Base-by-base conservation (phyloP, 2,113 vertebrate species). In the Excalfactoria chinensis region DNA sequence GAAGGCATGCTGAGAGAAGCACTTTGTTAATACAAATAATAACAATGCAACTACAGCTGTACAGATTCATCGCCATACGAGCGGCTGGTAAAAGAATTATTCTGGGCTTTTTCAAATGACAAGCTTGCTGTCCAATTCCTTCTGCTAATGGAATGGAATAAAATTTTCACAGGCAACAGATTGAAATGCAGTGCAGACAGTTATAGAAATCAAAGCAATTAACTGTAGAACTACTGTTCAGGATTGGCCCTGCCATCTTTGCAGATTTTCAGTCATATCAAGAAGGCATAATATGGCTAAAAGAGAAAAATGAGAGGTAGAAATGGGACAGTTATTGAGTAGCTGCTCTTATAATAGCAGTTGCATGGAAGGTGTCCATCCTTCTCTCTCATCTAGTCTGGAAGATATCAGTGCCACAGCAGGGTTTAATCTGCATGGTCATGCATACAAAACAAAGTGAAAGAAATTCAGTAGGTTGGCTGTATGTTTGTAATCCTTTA, bases 1-100 rank as follows among this genome's bases (percentile, higher is more conserved):
- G 30, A 23, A 67, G 64, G 64, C 64, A 44, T 67, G 25, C 23
- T 84, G 73, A 35, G 66, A 37, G 64, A 48, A 79, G n/a, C 40
- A 21, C 63, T 76, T 79, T 16, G 10, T 3, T 30, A 66, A 69
- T 23, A 18, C 22, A 75, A 79, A n/a, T 68, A 48, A 3, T 30
- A 84, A 53, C 12, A 72, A 35, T 49, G 34, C 14, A 53, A 1
- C n/a, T 41, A 3, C 8, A 51, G 44, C 68, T 63, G 60, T 69
- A 12, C 34, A 7, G n/a, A 41, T 67, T 34, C 9, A 22, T 49
- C 35, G 26, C 63, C 0, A 0, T 25, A 7, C 3, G 0, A 41
- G n/a, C 9, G 62, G 11, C 89, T 81, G 78, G 75, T 70, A 43
- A 46, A 58, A 4, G 71, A 7, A 48, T 73, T 73, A 37, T 46